Evolutionary conservation across 2,888 invertebrate genomes (phyloP), one percentile per base, ranked within the genome.

Genomic region (Vesta saturnalis): DNA sequence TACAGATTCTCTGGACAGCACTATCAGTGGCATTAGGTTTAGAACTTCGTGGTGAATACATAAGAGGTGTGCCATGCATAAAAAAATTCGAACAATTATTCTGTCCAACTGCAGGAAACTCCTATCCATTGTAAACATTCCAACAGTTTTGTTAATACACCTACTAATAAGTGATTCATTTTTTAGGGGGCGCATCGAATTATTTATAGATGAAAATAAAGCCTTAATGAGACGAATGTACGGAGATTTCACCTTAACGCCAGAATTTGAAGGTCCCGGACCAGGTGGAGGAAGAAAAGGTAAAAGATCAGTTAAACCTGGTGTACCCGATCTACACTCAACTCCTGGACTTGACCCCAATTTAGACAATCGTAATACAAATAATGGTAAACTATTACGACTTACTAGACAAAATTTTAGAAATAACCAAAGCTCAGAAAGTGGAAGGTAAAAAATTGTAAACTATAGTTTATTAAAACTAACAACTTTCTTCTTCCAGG

Each of bases 141-240:
- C 6, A n/a, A 73, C 43, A 30, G 59, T 23, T 15, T 64, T 56
- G 14, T 15, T 30, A 18, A 10, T 47, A 18, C 35, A 54, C 21
- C 18, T 54, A 39, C 39, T 22, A 15, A 35, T 54, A 8, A 12
- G 14, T 54, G 52, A n/a, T n/a, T n/a, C n/a, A n/a, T n/a, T 64
- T 87, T 88, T 59, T 86, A 96, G 96, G 85, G 94, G 95, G 74
- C 91, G 92, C 82, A 96, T 96, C 83, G 95, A 96, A 83, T 87
- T 89, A 72, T 96, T 96, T 85, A 96, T 96, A 79, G 96, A 96
- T 80, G 95, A 96, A 83, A 96, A 96, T 83, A 96, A 96, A 84
- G 96, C 96, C 63, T 83, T 96, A 74, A 95, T 96, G 89, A 92
- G 94, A 80, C 88, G 96, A 69, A 96, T 96, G 96, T 96, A 95